Conservation (phyloP, 2,797 vertebrate species). For the Hydrolagus colliei region DNA sequence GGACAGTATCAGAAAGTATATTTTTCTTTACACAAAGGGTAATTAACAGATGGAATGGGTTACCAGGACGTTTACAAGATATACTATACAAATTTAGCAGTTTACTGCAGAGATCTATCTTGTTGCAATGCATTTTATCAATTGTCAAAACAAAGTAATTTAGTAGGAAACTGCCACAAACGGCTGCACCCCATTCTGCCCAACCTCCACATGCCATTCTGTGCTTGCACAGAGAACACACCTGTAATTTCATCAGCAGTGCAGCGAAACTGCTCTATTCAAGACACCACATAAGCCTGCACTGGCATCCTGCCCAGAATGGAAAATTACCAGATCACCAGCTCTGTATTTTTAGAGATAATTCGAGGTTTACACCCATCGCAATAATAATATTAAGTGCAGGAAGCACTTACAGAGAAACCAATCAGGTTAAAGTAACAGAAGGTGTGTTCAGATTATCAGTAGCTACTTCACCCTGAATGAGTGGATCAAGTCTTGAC, state of each 20-base stretch:
- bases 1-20: too few relatives aligned
- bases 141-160: neutral
- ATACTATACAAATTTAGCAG: too few relatives aligned
- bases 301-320: neutral
- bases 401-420: neutral
- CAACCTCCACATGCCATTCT: neutral
- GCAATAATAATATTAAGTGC: too few relatives aligned
- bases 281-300: neutral
- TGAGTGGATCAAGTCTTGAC: neutral
- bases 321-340: slow-evolving; percentile 17
- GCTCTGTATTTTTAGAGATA: neutral
- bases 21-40: too few relatives aligned
- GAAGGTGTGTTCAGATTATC: neutral
- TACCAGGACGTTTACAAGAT: too few relatives aligned
- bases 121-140: neutral
- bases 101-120: too few relatives aligned
- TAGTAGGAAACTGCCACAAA: neutral
- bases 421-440: neutral
- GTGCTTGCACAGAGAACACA: neutral
- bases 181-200: neutral
- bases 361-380: neutral
- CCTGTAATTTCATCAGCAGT: neutral
- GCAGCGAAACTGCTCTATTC: neutral
- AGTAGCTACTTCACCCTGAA: neutral
- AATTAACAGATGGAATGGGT: too few relatives aligned